Evolutionary conservation across 2,797 vertebrate genomes (phyloP).

Genomic region (Poecile montanus): DNA sequence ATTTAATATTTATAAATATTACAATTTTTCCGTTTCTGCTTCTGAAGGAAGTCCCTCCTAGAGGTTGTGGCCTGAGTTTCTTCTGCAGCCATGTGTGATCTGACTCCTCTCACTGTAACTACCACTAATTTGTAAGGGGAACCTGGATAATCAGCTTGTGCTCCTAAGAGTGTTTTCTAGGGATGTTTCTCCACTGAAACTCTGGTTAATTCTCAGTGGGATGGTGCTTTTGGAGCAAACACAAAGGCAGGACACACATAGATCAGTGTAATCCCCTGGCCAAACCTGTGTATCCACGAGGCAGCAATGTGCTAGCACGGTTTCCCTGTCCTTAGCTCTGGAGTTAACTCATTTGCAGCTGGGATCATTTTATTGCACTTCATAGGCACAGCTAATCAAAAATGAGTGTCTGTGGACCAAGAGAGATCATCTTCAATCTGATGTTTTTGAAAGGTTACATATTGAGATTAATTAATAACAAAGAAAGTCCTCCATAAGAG

Average conservation of each 20-base stretch:
- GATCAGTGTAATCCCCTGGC: neutral
- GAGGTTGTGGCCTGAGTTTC: neutral
- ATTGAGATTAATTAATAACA: neutral
- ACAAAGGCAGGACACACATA: neutral
- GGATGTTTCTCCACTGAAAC: neutral
- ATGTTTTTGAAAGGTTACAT: neutral
- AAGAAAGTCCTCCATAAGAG: neutral
- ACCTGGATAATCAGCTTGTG: neutral
- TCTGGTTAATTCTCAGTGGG: neutral
- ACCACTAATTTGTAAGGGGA: neutral
- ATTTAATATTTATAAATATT: neutral
- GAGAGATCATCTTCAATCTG: neutral
- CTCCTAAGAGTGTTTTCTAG: neutral
- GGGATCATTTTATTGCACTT: neutral
- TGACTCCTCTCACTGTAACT: neutral
- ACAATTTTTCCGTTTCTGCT: neutral
- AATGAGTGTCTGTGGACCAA: neutral
- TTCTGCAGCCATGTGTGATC: accelerated
- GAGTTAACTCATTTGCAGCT: neutral
- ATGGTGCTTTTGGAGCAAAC: neutral
- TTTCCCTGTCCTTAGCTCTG: neutral
- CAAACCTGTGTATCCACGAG: accelerated
- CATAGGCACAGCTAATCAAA: neutral
- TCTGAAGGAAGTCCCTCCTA: neutral
- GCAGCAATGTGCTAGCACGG: neutral